Base-by-base conservation (phyloP, 2,797 vertebrate species). In the Chelon auratus region DNA sequence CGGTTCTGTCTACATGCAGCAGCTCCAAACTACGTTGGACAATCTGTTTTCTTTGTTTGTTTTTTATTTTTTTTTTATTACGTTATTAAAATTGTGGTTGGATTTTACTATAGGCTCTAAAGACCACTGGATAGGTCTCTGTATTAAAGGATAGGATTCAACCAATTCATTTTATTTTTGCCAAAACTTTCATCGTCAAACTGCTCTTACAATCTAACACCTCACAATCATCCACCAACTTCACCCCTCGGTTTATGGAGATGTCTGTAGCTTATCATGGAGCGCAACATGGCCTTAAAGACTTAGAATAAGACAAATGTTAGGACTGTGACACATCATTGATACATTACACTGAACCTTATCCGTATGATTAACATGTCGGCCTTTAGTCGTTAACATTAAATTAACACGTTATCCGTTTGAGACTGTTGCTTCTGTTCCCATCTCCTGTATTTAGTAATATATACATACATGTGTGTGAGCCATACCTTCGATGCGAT, bases 361-460 rank as follows among this genome's bases (percentile, higher is more conserved):
- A 68, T 51, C 40, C 75, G n/a, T 52, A 1, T 6, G 14, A 57
- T 53, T 50, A 75, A 68, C 30, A 7, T 7, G 30, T 5, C 30
- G 7, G 7, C 47, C 18, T 65, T 66, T 40, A 66, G 47, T 64
- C 1, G 13, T 30, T 77, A 59, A 71, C 18, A 53, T 68, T 20
- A 51, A 63, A 56, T 60, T 69, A 85, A 78, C 61, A 57, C 0
- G 8, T 68, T 22, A 3, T 67, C 78, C 40, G 60, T 70, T 56
- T 74, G 57, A 37, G 47, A 54, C 50, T 51, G 62, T 42, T 62
- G 22, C 47, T 66, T 36, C 15, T 57, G 50, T 69, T 62, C 68
- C 20, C 68, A 61, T 30, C 15, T 82, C 22, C 52, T 54, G 50
- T 89, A 57, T 84, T 83, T 59, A 84, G 78, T 84, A 77, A 83